Base-by-base conservation (phyloP, 1,140 invertebrate species). In the Heliconius melpomene region DNA sequence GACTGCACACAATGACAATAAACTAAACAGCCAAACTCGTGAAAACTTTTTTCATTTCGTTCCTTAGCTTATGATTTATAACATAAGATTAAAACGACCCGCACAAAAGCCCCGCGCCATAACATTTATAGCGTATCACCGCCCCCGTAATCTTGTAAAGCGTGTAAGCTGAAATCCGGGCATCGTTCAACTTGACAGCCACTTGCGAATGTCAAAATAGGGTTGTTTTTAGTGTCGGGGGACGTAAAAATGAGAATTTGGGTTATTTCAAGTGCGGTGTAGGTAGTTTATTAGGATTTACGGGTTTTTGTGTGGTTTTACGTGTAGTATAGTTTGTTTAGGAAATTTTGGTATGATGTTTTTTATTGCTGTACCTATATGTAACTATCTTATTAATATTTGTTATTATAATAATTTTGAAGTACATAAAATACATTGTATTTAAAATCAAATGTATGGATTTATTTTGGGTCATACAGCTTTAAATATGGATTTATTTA, bases 151-250 rank as follows among this genome's bases (percentile, higher is more conserved):
- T 90, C 88, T 90, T 89, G 86, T 86, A 82, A 75, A 89, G 82
- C 89, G 89, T 91, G 87, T 91, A 87, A 87, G 82, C 87, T 83
- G 82, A 91, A 91, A 90, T 90, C 90, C 87, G 84, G 82, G 79
- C 83, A 87, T 89, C 86, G 82, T 82, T 88, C 86, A 87, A 84
- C 71, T 74, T 90, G 89, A 89, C 89, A 89, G 84, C 83, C 86
- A 84, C 26, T 84, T 85, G 85, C 85, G 85, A 87, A 70, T 80
- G 79, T 77, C 79, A 80, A 77, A 80, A 80, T 74, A 77, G 75
- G 79, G 85, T 83, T 86, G 82, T 85, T 88, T 87, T 87, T 83
- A 74, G 77, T 77, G 79, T 80, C 74, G 57, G 26, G 70, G 71
- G 71, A 72, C 71, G 71, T 72, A 16, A 38, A 72, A 72, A 72